phyloP scores from a whole-genome alignment of 2,888 invertebrate species.

The Anodontia alba region DNA sequence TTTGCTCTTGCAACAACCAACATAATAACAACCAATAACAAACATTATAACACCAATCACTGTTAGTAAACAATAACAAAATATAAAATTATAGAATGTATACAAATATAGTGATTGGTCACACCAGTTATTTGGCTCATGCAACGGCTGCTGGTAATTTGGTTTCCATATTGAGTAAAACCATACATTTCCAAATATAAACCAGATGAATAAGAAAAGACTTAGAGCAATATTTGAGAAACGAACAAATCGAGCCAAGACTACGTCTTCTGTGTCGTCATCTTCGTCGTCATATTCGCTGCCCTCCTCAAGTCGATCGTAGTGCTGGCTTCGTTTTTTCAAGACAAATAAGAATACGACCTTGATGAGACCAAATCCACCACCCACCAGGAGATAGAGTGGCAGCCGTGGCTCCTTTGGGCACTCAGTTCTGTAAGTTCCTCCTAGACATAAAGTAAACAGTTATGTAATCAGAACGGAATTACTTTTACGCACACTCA shows the following conservation, averaged over 20 bases:
- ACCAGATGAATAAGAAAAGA: conserved; percentile 90
- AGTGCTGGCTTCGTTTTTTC: conserved; percentile 88
- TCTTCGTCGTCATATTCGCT: conserved; percentile 77
- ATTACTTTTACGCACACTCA: too few relatives aligned
- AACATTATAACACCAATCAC: neutral
- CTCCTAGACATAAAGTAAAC: conserved; percentile 87
- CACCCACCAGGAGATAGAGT: conserved; percentile 94
- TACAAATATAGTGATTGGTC: conserved; percentile 82
- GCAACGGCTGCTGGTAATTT: conserved; percentile 89
- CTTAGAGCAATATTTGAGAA: conserved; percentile 89
- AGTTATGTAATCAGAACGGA: too few relatives aligned
- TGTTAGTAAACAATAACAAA: neutral
- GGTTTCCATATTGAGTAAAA: conserved; percentile 92
- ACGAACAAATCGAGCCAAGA: conserved; percentile 78
- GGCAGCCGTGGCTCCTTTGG: conserved; percentile 92
- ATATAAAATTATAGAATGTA: conserved; percentile 9
- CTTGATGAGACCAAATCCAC: conserved; percentile 90
- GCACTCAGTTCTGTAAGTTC: conserved; percentile 92
- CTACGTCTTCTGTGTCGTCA: conserved; percentile 56
- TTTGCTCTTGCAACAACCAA: neutral
- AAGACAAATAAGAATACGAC: conserved; percentile 87
- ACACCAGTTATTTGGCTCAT: conserved; percentile 93
- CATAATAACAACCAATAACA: neutral
- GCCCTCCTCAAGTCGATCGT: conserved; percentile 84
- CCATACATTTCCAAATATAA: conserved; percentile 92